Evolutionary conservation across 2,797 vertebrate species (phyloP).

Genomic region (Balearica regulorum): DNA sequence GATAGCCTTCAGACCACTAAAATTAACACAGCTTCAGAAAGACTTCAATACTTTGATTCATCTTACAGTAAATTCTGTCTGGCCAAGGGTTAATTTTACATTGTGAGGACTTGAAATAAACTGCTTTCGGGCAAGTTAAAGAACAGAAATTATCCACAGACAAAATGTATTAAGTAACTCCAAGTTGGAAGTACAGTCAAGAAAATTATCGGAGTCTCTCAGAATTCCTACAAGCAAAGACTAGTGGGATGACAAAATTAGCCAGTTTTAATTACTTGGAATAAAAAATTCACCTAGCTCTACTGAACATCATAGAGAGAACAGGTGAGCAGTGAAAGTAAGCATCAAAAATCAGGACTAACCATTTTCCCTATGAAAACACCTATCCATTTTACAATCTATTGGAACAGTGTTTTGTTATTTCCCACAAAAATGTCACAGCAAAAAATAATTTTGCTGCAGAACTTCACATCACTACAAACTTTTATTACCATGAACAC

Average conservation of each 20-base stretch:
- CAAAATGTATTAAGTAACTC: accelerated
- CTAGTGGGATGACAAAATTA: not conserved
- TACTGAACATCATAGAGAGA: not conserved
- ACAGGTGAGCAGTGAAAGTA: not conserved
- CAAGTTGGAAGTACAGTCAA: not conserved
- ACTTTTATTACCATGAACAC: not conserved
- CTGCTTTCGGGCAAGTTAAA: not conserved
- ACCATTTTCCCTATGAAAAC: not conserved
- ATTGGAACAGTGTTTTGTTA: not conserved
- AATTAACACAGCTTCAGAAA: not conserved
- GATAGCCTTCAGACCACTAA: not conserved
- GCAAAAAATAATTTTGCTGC: not conserved
- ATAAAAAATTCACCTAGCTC: not conserved
- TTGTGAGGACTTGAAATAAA: not conserved
- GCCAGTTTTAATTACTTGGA: not conserved
- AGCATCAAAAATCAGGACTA: not conserved
- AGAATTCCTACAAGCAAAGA: not conserved
- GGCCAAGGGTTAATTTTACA: not conserved
- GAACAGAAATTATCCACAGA: not conserved
- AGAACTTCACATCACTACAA: not conserved
- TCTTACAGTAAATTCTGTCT: not conserved
- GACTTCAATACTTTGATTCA: not conserved
- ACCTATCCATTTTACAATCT: not conserved
- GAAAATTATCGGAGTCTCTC: not conserved
- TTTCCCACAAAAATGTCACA: not conserved